Base-by-base conservation (phyloP, 2,797 vertebrate species). In the Mormyrus hasselquistii region DNA sequence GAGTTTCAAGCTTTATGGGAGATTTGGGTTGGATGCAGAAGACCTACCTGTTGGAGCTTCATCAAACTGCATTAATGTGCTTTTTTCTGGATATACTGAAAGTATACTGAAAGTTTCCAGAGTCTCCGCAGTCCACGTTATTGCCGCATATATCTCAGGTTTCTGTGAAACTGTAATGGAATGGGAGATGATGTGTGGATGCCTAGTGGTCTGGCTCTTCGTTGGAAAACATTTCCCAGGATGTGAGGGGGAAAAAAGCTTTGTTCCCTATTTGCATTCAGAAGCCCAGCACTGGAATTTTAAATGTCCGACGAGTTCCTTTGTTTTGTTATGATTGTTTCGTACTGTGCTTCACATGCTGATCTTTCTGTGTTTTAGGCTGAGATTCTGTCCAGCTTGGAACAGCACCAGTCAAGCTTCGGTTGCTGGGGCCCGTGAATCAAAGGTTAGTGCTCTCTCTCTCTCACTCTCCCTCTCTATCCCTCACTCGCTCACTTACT, bases 381-480 rank as follows among this genome's bases (percentile, higher is more conserved):
- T 25, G 52, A 10, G 76, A 62, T 34, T 12, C 87, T 34, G 41
- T 29, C 53, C 6, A 3, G 52, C 25, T 62, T 62, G 41, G 59
- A 14, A 14, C 2, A 49, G 55, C n/a, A 19, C 16, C 89, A 29
- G 52, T 22, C 10, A 1, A 41, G 14, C 25, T 73, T 65, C 52
- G 57, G 85, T 34, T 14, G 41, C 41, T 41, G 89, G 86, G 76
- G 69, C 89, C 55, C 10, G 59, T 84, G 73, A 90, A 88, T 69
- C 79, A 84, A 85, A 90, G 89, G 89, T 90, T 82, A 90, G 89
- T 84, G 7, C 49, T 25, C 22, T 16, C 87, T 65, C 59, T 57
- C 7, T 86, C 59, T 83, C 53, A 22, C 55, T 87, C 34, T 62
- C 86, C 65, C 55, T 65, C 7, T 47, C 41, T 65, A 41, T 69